A percentile compares a stretch with the other conserved stretches of the same genome.
Evolutionary conservation across 2,797 vertebrate genomes (phyloP).

Genomic region (Danio aesculapii): DNA sequence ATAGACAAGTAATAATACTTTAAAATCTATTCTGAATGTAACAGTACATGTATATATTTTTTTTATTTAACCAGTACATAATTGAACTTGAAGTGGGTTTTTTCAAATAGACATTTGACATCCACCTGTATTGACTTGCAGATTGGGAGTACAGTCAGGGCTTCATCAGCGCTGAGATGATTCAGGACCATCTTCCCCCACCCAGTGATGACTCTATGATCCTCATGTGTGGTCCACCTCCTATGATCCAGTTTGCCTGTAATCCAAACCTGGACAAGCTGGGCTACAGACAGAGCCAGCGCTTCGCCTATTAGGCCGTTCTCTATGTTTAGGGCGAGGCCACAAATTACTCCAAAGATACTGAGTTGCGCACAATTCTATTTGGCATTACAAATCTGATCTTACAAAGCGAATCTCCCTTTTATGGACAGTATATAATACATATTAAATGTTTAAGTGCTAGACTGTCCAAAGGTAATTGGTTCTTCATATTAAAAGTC

Average conservation of each 20-base stretch:
- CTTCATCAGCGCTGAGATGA: conserved; percentile 71
- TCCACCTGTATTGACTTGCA: conserved; percentile 37
- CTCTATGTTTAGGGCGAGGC: neutral
- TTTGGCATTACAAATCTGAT: conserved; percentile 16
- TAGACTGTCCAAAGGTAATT: neutral
- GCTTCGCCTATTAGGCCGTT: conserved; percentile 63
- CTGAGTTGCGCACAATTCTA: neutral
- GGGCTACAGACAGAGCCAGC: conserved; percentile 65
- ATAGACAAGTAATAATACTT: too few relatives aligned
- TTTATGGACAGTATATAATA: conserved; percentile 3
- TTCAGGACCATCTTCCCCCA: conserved; percentile 69
- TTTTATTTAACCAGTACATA: neutral
- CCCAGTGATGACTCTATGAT: conserved; percentile 67
- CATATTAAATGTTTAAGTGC: conserved; percentile 3
- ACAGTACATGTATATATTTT: neutral
- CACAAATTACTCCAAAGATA: conserved; percentile 34
- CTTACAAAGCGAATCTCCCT: neutral
- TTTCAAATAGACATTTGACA: neutral
- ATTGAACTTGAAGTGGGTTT: too few relatives aligned
- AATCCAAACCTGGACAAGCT: conserved; percentile 71
- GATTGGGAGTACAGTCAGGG: conserved; percentile 73
- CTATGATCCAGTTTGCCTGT: conserved; percentile 75
- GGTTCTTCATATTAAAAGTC: conserved; percentile 13
- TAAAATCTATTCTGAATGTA: too few relatives aligned
- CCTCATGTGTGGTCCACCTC: conserved; percentile 74